Conservation (phyloP, 2,888 invertebrate species). For the Unio pictorum region DNA sequence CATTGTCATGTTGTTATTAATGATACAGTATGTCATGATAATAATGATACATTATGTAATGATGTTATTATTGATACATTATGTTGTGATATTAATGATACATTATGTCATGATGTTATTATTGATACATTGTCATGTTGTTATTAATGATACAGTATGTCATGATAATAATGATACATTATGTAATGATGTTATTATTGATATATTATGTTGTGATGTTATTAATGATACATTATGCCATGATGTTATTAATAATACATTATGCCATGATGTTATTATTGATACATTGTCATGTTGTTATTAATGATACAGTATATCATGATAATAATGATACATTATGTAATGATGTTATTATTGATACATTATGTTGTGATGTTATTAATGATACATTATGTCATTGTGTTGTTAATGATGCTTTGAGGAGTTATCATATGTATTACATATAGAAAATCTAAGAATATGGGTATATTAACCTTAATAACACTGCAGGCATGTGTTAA, state of each 20-base stretch:
- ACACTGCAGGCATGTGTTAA: not conserved
- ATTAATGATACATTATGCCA: not conserved
- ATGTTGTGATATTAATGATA: no score
- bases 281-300: not conserved
- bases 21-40: no score
- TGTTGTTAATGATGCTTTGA: not conserved
- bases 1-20: not conserved
- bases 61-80: not conserved
- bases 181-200: not conserved
- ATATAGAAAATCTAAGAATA: constrained; percentile 1
- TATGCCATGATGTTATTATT: not conserved
- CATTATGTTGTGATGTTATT: not conserved
- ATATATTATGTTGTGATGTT: not conserved
- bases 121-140: not conserved
- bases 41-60: no score
- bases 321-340: no score
- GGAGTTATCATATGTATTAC: no score
- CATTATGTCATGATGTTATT: not conserved
- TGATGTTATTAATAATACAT: not conserved
- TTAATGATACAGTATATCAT: not conserved
- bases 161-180: not conserved
- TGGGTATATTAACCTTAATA: constrained; percentile 3
- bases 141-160: not conserved
- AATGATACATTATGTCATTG: not conserved
- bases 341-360: not conserved